These are phyloP conservation scores for cattle (Bos taurus) DNA, from an alignment of 2,113 vertebrate genomes.

Conservation along the genomic window DNA sequence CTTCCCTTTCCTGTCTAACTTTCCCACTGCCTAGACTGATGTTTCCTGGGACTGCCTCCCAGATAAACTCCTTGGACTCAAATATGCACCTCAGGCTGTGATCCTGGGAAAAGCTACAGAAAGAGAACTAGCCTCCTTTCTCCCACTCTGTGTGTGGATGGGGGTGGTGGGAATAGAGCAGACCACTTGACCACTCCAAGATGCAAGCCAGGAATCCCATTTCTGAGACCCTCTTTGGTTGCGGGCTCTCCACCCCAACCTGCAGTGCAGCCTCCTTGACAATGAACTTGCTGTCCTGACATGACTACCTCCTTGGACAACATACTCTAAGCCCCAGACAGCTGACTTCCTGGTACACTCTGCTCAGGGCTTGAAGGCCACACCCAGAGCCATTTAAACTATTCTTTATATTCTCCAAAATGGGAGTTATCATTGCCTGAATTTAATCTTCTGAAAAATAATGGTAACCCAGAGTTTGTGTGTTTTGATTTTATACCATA, in stretches of 20 bases:
- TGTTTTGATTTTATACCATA: constrained; percentile 31
- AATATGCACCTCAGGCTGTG: background rate
- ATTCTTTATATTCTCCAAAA: constrained; percentile 14
- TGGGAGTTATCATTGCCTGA: background rate
- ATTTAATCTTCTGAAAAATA: background rate
- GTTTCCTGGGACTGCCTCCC: background rate
- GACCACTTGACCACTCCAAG: background rate
- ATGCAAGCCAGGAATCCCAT: background rate
- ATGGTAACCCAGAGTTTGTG: constrained; percentile 17
- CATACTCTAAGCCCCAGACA: background rate
- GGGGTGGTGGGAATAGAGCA: background rate
- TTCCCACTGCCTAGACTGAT: background rate
- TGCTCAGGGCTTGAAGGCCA: background rate
- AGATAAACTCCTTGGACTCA: background rate
- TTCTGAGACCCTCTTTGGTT: background rate
- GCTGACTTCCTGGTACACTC: background rate
- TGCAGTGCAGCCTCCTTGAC: background rate
- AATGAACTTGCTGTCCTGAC: background rate
- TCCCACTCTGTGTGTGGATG: background rate
- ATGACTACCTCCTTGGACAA: background rate
- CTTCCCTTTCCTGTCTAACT: background rate
- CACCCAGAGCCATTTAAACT: background rate
- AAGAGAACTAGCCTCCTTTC: background rate
- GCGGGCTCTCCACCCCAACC: background rate
- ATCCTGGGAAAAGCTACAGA: background rate